phyloP scores from a whole-genome alignment of 2,888 invertebrate species.

The Hyles lineata region DNA sequence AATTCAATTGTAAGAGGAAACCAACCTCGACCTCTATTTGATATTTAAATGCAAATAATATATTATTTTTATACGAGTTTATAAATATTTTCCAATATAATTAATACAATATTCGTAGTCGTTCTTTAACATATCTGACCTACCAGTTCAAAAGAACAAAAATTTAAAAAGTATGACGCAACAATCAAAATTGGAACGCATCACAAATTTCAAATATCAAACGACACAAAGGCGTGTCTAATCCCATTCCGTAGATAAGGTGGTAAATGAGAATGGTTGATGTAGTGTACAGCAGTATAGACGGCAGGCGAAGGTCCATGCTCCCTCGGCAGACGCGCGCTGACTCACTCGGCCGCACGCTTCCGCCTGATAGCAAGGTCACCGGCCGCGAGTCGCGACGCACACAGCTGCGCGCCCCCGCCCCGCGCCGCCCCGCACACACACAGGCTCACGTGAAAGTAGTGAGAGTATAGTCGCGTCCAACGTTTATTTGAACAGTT shows the following conservation, averaged over 20 bases:
- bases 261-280: conserved; percentile 36
- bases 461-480: conserved; percentile 79
- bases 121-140: not conserved
- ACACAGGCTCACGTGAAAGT: conserved; percentile 70
- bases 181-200: conserved; percentile 24
- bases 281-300: conserved; percentile 24
- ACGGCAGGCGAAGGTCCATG: conserved; percentile 70
- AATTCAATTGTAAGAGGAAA: conserved; percentile 36
- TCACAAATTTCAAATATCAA: conserved; percentile 30
- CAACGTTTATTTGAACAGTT: conserved; percentile 35
- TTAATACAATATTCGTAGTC: not conserved
- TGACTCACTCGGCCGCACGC: conserved; percentile 79
- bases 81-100: no score
- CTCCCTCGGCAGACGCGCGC: conserved; percentile 78
- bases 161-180: not conserved
- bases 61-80: no score
- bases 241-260: conserved; percentile 29
- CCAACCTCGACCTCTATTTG: conserved; percentile 32
- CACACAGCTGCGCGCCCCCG: conserved; percentile 51
- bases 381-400: conserved; percentile 70
- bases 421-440: conserved; percentile 40
- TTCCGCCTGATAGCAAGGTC: conserved; percentile 85
- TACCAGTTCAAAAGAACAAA: not conserved
- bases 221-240: conserved; percentile 45
- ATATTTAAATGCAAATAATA: not conserved